These are phyloP conservation scores for Nymphalis io DNA, from an alignment of 1,140 invertebrate species.

Conservation along the genomic window DNA sequence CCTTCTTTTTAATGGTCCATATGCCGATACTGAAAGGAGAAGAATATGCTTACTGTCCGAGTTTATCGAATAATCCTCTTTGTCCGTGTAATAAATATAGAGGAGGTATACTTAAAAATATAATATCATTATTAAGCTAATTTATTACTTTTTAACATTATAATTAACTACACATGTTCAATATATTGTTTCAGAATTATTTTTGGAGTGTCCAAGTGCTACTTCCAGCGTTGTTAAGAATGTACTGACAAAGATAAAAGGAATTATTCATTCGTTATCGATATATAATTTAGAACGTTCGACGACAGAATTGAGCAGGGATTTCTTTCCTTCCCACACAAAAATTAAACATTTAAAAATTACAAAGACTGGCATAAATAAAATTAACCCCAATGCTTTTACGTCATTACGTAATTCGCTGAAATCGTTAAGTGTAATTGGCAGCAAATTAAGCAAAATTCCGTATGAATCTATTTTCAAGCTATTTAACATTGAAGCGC, in stretches of 20 bases:
- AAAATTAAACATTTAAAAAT: conserved; percentile 89
- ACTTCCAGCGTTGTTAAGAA: conserved; percentile 83
- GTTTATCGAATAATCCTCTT: conserved; percentile 85
- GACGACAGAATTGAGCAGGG: conserved; percentile 85
- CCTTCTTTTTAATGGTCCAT: conserved; percentile 69
- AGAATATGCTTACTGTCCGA: conserved; percentile 84
- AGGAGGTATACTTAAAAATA: conserved; percentile 82
- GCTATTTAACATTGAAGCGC: conserved; percentile 85
- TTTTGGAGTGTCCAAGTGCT: conserved; percentile 92
- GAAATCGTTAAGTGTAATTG: conserved; percentile 89
- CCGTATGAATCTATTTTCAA: conserved; percentile 89
- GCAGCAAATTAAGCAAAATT: conserved; percentile 89
- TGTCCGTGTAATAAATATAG: conserved; percentile 96
- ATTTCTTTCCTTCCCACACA: conserved; percentile 85
- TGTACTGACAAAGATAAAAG: conserved; percentile 83
- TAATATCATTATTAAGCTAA: background rate
- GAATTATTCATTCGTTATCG: conserved; percentile 90
- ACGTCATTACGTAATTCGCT: conserved; percentile 86
- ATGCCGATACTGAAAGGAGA: conserved; percentile 77
- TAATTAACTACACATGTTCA: background rate
- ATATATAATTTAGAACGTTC: conserved; percentile 92
- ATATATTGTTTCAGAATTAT: conserved; percentile 82
- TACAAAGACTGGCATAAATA: conserved; percentile 89
- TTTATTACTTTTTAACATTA: background rate
- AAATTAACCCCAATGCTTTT: conserved; percentile 87